These are phyloP conservation scores for Crypturellus tataupa DNA, from an alignment of 2,797 vertebrate genomes.

Conservation along the genomic window DNA sequence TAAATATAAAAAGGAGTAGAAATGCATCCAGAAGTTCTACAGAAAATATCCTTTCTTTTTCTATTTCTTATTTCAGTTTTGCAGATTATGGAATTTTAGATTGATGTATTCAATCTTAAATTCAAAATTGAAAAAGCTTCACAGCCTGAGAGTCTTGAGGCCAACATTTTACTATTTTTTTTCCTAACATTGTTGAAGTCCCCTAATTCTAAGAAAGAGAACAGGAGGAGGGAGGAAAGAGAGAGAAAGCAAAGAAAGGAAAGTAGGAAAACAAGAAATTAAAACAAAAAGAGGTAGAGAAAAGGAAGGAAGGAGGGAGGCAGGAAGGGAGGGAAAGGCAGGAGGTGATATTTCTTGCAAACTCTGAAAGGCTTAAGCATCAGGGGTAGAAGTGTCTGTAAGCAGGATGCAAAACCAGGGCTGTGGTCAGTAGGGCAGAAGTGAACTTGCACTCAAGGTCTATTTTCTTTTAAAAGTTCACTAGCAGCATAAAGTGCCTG, in stretches of 20 bases:
- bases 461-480: constrained; percentile 30
- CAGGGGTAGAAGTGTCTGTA: background rate
- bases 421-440: background rate
- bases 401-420: background rate
- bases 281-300: background rate
- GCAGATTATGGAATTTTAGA: background rate
- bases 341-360: background rate
- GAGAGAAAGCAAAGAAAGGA: background rate
- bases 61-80: background rate
- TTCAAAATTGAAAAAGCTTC: background rate
- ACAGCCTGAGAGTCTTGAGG: background rate
- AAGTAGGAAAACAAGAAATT: background rate
- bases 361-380: background rate
- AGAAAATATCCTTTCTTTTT: background rate
- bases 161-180: background rate
- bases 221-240: background rate
- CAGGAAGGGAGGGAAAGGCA: background rate
- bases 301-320: background rate
- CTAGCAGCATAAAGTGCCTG: constrained; percentile 14
- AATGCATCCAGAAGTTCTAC: background rate
- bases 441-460: constrained; percentile 43
- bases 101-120: background rate
- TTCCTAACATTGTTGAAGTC: background rate
- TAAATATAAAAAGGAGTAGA: background rate
- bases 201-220: background rate